Evolutionary conservation across 1,140 invertebrate species (phyloP).

Genomic region (Cyclina sinensis): DNA sequence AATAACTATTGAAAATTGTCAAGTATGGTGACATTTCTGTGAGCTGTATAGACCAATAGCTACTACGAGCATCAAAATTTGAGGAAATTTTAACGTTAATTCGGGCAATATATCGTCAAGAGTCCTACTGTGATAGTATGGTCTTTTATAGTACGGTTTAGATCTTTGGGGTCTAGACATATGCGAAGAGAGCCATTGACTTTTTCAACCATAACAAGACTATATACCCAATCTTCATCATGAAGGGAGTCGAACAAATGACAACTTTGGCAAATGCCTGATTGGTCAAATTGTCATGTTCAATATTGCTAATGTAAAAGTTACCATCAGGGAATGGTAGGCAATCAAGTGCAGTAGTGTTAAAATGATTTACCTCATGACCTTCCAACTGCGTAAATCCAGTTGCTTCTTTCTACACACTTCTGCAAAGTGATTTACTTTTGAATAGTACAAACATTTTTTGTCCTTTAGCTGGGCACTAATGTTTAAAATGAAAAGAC

Average conservation of each 20-base stretch:
- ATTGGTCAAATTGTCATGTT: no score
- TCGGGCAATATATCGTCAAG: conserved; percentile 57
- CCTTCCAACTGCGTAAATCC: no score
- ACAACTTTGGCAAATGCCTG: no score
- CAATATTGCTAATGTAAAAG: no score
- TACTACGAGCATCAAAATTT: background rate
- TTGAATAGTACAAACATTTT: no score
- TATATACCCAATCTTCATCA: conserved; percentile 72
- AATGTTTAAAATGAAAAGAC: no score
- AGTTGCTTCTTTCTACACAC: no score
- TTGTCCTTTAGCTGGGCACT: no score
- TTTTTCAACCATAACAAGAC: conserved; percentile 57
- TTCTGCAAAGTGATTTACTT: no score
- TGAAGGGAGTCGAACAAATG: no score
- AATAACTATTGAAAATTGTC: conserved; percentile 16
- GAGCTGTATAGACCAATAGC: background rate
- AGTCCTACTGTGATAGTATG: conserved; percentile 60
- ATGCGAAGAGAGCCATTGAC: conserved; percentile 83
- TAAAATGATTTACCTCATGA: background rate
- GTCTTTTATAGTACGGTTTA: conserved; percentile 87
- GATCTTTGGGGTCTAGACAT: conserved; percentile 87
- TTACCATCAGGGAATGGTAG: no score
- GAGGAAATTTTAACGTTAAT: background rate
- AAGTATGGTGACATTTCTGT: conserved; percentile 1
- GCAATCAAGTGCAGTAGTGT: conserved; percentile 64